A percentile compares a stretch with the other conserved stretches of the same genome.
Evolutionary conservation across 2,888 invertebrate genomes (phyloP).

Genomic region (Stenurella melanura): DNA sequence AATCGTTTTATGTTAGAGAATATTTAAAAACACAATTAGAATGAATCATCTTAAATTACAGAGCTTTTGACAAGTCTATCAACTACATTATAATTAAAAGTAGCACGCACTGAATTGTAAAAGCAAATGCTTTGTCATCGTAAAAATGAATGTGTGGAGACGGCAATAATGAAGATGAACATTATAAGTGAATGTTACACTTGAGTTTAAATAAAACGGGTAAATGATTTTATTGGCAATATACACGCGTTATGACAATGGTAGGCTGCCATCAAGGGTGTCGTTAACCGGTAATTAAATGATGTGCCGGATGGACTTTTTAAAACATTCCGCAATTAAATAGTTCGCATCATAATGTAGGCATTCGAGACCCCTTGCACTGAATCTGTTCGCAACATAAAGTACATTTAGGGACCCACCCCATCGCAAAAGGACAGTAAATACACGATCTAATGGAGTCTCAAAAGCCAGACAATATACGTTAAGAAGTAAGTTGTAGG

Average conservation of each 20-base stretch:
- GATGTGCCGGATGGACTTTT: slow-evolving; percentile 69
- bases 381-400: slow-evolving; percentile 58
- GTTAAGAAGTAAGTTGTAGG: slow-evolving; percentile 49
- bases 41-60: slow-evolving; percentile 1
- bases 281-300: slow-evolving; percentile 73
- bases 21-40: slow-evolving; percentile 12
- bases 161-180: slow-evolving; percentile 63
- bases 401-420: slow-evolving; percentile 61
- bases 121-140: slow-evolving; percentile 41
- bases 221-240: slow-evolving; percentile 71
- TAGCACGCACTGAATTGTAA: slow-evolving; percentile 44
- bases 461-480: slow-evolving; percentile 59
- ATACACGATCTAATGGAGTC: slow-evolving; percentile 66
- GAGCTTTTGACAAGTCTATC: slow-evolving; percentile 15
- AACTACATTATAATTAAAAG: slow-evolving; percentile 40
- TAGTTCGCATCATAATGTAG: slow-evolving; percentile 55
- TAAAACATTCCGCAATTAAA: slow-evolving; percentile 66
- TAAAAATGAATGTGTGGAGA: slow-evolving; percentile 47
- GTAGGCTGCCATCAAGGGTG: slow-evolving; percentile 68
- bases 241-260: slow-evolving; percentile 67
- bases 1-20: background rate
- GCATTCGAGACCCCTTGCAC: slow-evolving; percentile 50
- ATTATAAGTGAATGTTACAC: slow-evolving; percentile 58
- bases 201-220: slow-evolving; percentile 65
- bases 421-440: slow-evolving; percentile 60